A percentile compares a stretch with the other conserved stretches of the same genome.
These are phyloP conservation scores for Malacoctenus gilli DNA, from an alignment of 2,797 vertebrate genomes.

Conservation along the genomic window DNA sequence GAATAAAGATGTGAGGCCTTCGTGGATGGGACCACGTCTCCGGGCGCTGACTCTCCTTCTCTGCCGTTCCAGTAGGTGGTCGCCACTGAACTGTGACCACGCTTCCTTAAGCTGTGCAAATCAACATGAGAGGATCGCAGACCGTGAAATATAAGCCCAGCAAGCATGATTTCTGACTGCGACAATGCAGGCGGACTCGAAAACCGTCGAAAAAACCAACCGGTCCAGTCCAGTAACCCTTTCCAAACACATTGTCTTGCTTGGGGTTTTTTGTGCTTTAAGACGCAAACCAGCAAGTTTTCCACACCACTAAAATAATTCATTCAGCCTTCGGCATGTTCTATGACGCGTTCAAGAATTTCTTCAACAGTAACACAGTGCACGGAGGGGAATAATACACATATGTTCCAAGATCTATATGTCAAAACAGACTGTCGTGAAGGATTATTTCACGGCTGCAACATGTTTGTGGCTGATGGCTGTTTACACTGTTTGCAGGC, in stretches of 20 bases:
- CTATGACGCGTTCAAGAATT: too few species aligned
- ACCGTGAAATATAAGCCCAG: constrained; percentile 36
- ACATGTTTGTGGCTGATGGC: too few species aligned
- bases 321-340: too few species aligned
- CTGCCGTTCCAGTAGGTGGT: constrained; percentile 7
- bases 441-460: too few species aligned
- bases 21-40: background rate
- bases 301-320: too few species aligned
- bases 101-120: constrained; percentile 39
- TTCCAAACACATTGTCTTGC: background rate
- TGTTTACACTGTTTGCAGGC: too few species aligned
- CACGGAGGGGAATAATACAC: too few species aligned
- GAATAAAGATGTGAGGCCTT: background rate
- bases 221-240: constrained; percentile 6
- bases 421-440: too few species aligned
- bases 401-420: too few species aligned
- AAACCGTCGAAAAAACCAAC: constrained; percentile 22
- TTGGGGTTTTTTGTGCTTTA: constrained; percentile 4
- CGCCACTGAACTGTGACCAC: constrained; percentile 21
- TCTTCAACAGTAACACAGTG: too few species aligned
- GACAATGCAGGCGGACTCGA: constrained; percentile 14
- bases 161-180: constrained; percentile 25
- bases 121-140: constrained; percentile 23
- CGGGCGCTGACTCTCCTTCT: constrained; percentile 1
- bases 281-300: background rate